phyloP scores from a whole-genome alignment of 1,140 invertebrate genomes.

The Pseudobourletiella spinata region DNA sequence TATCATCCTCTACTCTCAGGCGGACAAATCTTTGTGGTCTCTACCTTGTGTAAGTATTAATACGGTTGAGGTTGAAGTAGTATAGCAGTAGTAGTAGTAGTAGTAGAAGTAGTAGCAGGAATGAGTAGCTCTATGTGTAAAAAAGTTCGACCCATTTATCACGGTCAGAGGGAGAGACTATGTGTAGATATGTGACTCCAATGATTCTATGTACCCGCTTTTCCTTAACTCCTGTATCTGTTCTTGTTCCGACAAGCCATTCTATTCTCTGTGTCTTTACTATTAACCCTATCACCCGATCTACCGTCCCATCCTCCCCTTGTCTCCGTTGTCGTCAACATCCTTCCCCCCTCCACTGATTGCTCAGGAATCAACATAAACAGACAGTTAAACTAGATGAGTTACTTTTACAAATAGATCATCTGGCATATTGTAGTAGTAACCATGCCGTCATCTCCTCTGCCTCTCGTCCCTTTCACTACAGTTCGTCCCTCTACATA shows the following conservation, averaged over 20 bases:
- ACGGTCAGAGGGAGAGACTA: not conserved
- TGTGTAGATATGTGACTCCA: too few species aligned
- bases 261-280: not conserved
- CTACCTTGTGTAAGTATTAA: too few species aligned
- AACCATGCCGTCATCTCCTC: too few species aligned
- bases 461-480: not conserved
- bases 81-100: too few species aligned
- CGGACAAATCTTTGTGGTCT: too few species aligned
- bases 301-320: not conserved
- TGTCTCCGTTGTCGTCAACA: not conserved
- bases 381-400: slow-evolving; percentile 4
- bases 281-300: not conserved
- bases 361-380: slow-evolving; percentile 4
- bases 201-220: slow-evolving; percentile 4
- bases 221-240: not conserved
- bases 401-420: slow-evolving; percentile 1
- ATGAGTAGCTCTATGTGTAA: too few species aligned
- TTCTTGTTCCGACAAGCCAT: not conserved
- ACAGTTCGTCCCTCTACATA: too few species aligned
- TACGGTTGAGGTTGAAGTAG: too few species aligned
- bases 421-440: not conserved
- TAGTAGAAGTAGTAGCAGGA: too few species aligned
- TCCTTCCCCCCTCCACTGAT: not conserved
- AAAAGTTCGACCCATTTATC: slow-evolving; percentile 1
- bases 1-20: too few species aligned